Percentiles rank a stretch among this genome's conserved stretches.
Conservation (phyloP, 1,140 invertebrate genomes). For the Stegodyphus mimosarum region DNA sequence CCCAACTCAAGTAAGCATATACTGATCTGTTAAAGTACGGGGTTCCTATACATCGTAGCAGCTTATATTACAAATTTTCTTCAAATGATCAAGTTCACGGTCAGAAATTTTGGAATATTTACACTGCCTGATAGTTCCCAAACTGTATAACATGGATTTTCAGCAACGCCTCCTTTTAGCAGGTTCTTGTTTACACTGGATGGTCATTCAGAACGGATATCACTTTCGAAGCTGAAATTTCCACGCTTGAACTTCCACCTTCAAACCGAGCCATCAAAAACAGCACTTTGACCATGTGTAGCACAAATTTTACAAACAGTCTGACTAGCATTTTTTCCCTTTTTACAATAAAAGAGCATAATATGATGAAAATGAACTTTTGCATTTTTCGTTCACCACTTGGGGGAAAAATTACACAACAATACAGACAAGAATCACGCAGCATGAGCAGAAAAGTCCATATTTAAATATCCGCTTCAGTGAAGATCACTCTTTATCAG, state of each 20-base stretch:
- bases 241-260: not conserved
- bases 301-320: not conserved
- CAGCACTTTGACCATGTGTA: not conserved
- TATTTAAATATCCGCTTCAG: not conserved
- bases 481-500: not conserved
- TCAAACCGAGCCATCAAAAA: not conserved
- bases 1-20: not conserved
- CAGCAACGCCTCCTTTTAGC: not conserved
- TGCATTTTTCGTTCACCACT: not conserved
- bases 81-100: not conserved
- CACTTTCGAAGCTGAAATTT: not conserved
- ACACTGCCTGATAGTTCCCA: not conserved
- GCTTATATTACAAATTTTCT: not conserved
- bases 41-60: not conserved
- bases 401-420: not conserved
- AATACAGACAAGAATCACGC: too few relatives aligned
- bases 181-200: not conserved
- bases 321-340: not conserved
- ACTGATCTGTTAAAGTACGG: not conserved
- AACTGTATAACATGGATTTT: not conserved
- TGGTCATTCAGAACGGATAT: not conserved
- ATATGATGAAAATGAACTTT: not conserved
- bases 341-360: not conserved
- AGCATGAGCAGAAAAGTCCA: not conserved
- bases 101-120: not conserved